Base-by-base conservation (phyloP, 2,888 invertebrate genomes). In the Drosophila flavopinicola region DNA sequence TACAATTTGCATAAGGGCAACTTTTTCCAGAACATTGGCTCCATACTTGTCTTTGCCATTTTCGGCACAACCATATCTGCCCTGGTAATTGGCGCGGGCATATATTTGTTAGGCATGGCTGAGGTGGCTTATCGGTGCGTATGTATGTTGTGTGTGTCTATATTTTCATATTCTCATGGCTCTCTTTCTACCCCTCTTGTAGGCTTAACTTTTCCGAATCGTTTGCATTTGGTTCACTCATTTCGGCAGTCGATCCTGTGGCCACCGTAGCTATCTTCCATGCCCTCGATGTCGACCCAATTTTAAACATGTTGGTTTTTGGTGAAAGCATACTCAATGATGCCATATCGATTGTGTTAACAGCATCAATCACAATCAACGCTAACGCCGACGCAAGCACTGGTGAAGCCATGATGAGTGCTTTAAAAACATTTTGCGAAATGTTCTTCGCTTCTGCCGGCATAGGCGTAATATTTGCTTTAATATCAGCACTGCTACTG, bases 361-460 rank as follows among this genome's bases (percentile, higher is more conserved):
- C 99, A 0, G 97, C 98, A 73, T 96, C 96, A 3, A 95, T 96
- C 2, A 92, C 96, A 25, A 94, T 94, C 0, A 93, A 93, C 75
- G 94, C 93, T 72, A 94, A 94, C 1, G 88, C 94, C 0, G 93
- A 93, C 87, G 93, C 93, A 9, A 92, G 92, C 6, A 95, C 96
- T 0, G 94, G 95, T 6, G 96, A 96, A 90, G 97, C 97, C 2
- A 95, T 98, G 67, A 93, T 98, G 38, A 94, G 97, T 52, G 97
- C 98, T 1, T 93, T 99, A 32, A 95, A 96, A 80, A 93, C 95
- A 57, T 99, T 99, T 91, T 97, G 97, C 90, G 92, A 97, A 71
- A 99, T 99, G 97, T 99, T 99, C 91, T 98, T 99, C 92, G 98
- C 98, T 6, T 99, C 99, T 1, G 98, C 99, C 57, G 97, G 97